phyloP scores from a whole-genome alignment of 37 sponge, comb jelly and placozoan genomes.

The Chondrosia reniformis region DNA sequence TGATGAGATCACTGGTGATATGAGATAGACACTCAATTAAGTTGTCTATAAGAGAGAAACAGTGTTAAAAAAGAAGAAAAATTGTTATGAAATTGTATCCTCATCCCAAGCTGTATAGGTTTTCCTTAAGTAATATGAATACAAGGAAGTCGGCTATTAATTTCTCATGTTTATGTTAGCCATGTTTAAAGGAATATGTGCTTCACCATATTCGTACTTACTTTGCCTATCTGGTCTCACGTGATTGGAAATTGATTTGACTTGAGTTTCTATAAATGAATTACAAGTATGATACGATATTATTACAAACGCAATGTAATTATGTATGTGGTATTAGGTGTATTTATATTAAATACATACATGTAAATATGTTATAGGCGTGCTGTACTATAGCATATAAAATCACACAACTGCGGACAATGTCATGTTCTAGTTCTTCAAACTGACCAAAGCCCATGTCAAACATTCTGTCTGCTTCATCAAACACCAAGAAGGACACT shows the following conservation, averaged over 20 bases:
- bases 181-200: too few species aligned
- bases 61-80: too few species aligned
- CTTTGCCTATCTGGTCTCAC: slow-evolving; percentile 92
- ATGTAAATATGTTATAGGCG: not conserved
- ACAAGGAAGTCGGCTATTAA: too few species aligned
- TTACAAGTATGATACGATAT: not conserved
- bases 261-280: slow-evolving; percentile 70
- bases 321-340: not conserved
- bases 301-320: not conserved
- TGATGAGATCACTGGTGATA: too few species aligned
- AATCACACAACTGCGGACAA: too few species aligned
- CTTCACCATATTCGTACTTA: too few species aligned
- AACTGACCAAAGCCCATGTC: slow-evolving; percentile 95
- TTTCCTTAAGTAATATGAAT: not conserved
- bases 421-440: too few species aligned
- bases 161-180: too few species aligned
- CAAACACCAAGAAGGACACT: slow-evolving; percentile 93
- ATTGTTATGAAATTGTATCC: too few species aligned
- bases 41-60: too few species aligned
- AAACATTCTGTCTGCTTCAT: slow-evolving; percentile 99
- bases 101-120: not conserved
- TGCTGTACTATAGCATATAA: too few species aligned
- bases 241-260: slow-evolving; percentile 85
- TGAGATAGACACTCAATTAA: too few species aligned
- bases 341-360: not conserved